A percentile compares a stretch with the other conserved stretches of the same genome.
Conservation (phyloP, 2,888 invertebrate genomes). For the Leptopilina myrica region DNA sequence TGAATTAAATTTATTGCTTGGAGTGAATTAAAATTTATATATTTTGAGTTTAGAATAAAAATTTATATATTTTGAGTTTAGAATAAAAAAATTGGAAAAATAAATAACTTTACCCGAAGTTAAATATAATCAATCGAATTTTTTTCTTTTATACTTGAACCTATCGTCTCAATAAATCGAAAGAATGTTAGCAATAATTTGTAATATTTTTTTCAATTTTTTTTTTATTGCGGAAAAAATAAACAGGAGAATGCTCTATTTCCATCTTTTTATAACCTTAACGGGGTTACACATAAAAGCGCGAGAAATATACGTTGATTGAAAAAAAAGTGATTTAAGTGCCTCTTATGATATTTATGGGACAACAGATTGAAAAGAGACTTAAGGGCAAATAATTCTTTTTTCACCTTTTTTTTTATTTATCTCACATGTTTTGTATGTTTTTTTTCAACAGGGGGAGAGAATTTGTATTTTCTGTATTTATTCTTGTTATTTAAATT, state of each 20-base stretch:
- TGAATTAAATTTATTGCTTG: too few species aligned
- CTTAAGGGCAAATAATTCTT: not conserved
- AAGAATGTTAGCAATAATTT: not conserved
- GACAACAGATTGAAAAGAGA: not conserved
- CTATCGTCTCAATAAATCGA: not conserved
- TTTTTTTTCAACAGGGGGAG: not conserved
- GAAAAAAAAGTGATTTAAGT: slow-evolving; percentile 18
- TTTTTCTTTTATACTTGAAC: too few species aligned
- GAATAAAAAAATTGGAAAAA: too few species aligned
- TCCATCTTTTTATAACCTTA: slow-evolving; percentile 14
- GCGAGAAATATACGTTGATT: slow-evolving; percentile 16
- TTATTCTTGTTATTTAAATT: too few species aligned
- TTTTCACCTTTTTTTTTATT: not conserved
- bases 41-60: too few species aligned
- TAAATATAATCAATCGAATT: not conserved
- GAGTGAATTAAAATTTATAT: too few species aligned
- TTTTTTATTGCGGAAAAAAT: not conserved
- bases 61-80: too few species aligned
- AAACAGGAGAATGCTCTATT: not conserved
- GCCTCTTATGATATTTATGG: slow-evolving; percentile 6
- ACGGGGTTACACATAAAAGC: not conserved
- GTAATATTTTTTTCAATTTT: not conserved
- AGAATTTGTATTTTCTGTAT: not conserved
- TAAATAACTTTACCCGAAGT: too few species aligned
- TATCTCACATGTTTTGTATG: not conserved